Conservation (phyloP, 2,797 vertebrate species). For the Lemur catta region DNA sequence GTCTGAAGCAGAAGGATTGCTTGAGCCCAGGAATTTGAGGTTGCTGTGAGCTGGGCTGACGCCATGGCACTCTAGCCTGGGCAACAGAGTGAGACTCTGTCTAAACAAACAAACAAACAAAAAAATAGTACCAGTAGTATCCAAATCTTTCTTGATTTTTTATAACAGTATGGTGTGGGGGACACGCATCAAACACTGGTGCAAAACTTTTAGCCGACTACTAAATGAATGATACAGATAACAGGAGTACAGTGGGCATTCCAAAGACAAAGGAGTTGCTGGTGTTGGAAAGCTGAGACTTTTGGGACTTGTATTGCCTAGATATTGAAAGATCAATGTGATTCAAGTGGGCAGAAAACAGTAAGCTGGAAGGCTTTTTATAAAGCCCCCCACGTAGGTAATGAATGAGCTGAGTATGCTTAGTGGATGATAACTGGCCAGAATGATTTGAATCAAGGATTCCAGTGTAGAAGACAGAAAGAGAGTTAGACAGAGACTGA, state of each 20-base stretch:
- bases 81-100: too few species aligned
- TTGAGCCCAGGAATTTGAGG: too few species aligned
- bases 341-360: background rate
- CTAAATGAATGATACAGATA: background rate
- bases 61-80: too few species aligned
- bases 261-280: background rate
- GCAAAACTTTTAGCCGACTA: background rate
- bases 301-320: background rate
- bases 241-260: background rate
- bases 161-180: background rate
- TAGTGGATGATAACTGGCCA: background rate
- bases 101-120: too few species aligned
- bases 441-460: conserved; percentile 10
- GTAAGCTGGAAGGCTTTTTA: background rate
- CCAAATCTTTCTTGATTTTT: background rate
- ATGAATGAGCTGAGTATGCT: background rate
- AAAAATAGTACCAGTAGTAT: background rate
- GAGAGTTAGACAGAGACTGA: background rate
- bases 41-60: too few species aligned
- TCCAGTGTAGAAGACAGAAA: background rate
- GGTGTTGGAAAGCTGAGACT: background rate
- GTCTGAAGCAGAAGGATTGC: too few species aligned
- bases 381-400: background rate
- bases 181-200: background rate
- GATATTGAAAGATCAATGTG: background rate